Evolutionary conservation across 2,113 vertebrate species (phyloP).

Genomic region (Pontoporia blainvillei): DNA sequence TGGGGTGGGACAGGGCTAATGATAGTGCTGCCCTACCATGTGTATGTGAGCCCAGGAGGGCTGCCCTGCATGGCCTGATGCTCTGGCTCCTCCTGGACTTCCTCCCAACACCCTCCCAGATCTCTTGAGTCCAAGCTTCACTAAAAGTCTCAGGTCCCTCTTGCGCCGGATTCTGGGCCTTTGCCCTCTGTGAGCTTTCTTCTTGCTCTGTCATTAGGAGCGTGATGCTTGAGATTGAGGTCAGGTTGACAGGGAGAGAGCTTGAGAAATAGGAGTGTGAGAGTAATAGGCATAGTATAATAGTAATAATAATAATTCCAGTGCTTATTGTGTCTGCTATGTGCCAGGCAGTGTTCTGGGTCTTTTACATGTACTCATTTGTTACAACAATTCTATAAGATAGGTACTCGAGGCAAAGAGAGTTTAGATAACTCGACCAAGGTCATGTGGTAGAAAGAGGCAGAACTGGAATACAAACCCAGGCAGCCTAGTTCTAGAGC

Average conservation of each 20-base stretch:
- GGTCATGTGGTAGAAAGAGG: not conserved
- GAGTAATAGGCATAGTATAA: not conserved
- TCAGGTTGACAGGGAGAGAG: not conserved
- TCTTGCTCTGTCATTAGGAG: not conserved
- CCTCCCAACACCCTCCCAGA: not conserved
- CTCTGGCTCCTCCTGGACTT: not conserved
- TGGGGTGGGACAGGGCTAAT: not conserved
- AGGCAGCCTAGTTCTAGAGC: not conserved
- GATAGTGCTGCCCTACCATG: accelerated
- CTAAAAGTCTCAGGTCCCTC: not conserved
- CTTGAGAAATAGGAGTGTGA: not conserved
- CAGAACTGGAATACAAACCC: not conserved
- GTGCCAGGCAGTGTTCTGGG: not conserved
- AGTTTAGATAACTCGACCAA: not conserved
- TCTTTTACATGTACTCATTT: not conserved
- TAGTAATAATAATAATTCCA: not conserved
- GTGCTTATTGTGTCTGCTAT: not conserved
- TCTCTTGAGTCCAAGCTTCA: not conserved
- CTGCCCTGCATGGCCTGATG: not conserved
- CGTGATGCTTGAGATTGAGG: not conserved
- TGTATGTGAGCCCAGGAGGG: not conserved
- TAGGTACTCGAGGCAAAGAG: not conserved
- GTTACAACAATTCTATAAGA: not conserved
- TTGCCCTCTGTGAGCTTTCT: not conserved
- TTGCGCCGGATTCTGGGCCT: not conserved